phyloP scores from a whole-genome alignment of 2,113 vertebrate species.

The Diadophis punctatus region DNA sequence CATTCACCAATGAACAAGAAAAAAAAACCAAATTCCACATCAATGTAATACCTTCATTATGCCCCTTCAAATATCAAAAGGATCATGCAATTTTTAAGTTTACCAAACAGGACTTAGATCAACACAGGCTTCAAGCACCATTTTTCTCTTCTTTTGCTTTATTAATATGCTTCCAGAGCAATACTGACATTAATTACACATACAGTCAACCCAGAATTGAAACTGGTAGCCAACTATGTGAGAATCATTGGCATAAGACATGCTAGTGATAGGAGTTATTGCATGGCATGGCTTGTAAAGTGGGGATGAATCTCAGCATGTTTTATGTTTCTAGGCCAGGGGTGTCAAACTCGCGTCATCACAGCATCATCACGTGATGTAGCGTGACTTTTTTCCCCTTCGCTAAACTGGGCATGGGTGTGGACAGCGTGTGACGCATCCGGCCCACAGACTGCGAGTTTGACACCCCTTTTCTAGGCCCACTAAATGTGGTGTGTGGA shows the following conservation, averaged over 20 bases:
- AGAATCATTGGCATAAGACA: not conserved
- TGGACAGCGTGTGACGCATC: no score
- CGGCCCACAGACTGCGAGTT: no score
- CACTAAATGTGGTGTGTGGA: not conserved
- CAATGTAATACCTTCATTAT: not conserved
- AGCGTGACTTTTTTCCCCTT: no score
- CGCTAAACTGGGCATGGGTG: no score
- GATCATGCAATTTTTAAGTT: not conserved
- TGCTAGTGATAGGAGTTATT: not conserved
- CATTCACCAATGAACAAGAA: not conserved
- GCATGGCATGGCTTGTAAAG: not conserved
- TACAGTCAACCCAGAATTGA: not conserved
- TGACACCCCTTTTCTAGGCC: not conserved
- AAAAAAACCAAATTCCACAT: not conserved
- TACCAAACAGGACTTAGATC: not conserved
- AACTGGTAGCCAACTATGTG: not conserved
- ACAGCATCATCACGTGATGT: no score
- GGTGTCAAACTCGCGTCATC: no score
- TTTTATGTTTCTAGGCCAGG: not conserved
- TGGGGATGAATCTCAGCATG: not conserved
- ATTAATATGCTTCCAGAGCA: not conserved
- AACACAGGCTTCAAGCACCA: not conserved
- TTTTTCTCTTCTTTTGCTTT: not conserved
- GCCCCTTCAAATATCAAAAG: not conserved
- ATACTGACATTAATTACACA: not conserved